Percentiles rank a stretch among this genome's conserved stretches.
These are phyloP conservation scores for Platysternon megacephalum DNA, from an alignment of 2,113 vertebrate genomes.

Conservation along the genomic window DNA sequence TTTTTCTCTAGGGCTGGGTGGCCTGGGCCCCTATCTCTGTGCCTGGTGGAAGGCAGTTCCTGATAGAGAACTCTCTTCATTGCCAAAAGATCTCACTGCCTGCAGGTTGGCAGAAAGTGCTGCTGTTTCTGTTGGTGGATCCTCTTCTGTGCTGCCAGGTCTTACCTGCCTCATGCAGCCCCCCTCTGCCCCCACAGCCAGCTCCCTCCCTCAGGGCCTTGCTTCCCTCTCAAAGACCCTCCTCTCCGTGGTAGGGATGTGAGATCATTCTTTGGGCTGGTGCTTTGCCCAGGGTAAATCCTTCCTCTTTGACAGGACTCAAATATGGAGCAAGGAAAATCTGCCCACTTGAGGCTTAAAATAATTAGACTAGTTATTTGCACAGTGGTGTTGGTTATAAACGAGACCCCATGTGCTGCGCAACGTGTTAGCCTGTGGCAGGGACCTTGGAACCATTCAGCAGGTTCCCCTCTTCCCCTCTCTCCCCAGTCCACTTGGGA, in stretches of 20 bases:
- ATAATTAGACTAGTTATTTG: not conserved
- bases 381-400: not conserved
- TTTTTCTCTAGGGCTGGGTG: not conserved
- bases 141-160: not conserved
- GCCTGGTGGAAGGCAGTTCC: not conserved
- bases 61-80: not conserved
- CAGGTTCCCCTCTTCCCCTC: not conserved
- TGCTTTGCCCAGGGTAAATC: not conserved
- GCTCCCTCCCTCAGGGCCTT: not conserved
- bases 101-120: not conserved
- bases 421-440: not conserved
- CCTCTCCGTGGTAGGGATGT: too few species aligned
- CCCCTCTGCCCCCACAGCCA: not conserved
- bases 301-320: not conserved
- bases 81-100: accelerated
- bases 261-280: not conserved
- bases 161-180: not conserved
- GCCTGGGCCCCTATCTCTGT: not conserved
- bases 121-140: not conserved
- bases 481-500: accelerated
- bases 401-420: not conserved
- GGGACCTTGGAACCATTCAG: not conserved
- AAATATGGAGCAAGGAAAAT: not conserved
- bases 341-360: not conserved
- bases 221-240: not conserved